Base-by-base conservation (phyloP, 2,797 vertebrate genomes). In the Pseudochirops corinnae region DNA sequence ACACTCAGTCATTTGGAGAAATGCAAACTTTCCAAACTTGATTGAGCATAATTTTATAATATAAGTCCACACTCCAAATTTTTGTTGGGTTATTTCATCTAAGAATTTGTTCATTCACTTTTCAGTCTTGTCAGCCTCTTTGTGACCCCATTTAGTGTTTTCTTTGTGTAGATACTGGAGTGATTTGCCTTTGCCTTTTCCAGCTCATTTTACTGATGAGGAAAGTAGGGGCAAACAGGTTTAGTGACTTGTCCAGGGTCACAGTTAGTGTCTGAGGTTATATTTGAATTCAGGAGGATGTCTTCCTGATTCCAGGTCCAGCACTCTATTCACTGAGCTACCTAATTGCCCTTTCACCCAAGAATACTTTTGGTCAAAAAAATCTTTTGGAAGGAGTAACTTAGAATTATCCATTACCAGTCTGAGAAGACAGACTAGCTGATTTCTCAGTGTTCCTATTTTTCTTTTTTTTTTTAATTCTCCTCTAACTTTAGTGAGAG, bases 1-100 rank as follows among this genome's bases (percentile, higher is more conserved):
- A 94, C 10, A 67, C 26, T 0, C 74, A 92, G 28, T 90, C 74
- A 93, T 53, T 90, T 26, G 93, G 6, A 94, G 26, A 18, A 82
- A 58, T 93, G 52, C 4, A 31, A 91, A 50, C 21, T 93, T 93
- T 94, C 55, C 5, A 91, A 93, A 96, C 39, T 58, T 91, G 94
- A 93, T 55, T 93, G 12, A 50, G 28, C 94, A n/a, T 56, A 60
- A 1, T 94, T 94, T 33, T 10, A 94, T 91, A 96, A 4, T 56
- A 93, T 87, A 60, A 90, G 5, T 3, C 0, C 28, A 93, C 0
- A 33, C 0, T 2, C 92, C 74, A 74, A 67, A 11, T 58, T 91
- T 95, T 95, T 55, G 29, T 2, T 74, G 31, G 5, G 67, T 29
- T 55, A 58, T 93, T 46, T 82, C 55, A 55, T 7, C 67, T 55